These are phyloP conservation scores for Ophion slaviceki DNA, from an alignment of 2,888 invertebrate species.

Conservation along the genomic window DNA sequence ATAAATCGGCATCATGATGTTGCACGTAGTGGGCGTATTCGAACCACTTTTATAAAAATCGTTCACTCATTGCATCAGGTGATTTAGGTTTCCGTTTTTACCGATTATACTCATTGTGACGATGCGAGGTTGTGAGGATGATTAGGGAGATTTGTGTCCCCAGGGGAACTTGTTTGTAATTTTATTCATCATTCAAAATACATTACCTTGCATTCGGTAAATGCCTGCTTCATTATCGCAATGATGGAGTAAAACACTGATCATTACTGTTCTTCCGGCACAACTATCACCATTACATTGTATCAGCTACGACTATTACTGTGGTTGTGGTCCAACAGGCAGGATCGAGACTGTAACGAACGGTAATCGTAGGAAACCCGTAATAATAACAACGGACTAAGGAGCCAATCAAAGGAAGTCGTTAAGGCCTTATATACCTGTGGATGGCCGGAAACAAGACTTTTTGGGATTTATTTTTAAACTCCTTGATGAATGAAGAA, in stretches of 20 bases:
- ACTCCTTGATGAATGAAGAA: too few relatives aligned
- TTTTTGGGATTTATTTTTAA: too few relatives aligned
- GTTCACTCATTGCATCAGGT: neutral
- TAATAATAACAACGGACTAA: constrained; percentile 69
- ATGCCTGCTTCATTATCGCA: neutral
- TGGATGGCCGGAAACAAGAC: too few relatives aligned
- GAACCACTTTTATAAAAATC: neutral
- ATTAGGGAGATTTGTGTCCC: neutral
- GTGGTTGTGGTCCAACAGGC: constrained; percentile 65
- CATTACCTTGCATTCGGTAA: neutral
- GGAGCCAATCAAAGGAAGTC: neutral
- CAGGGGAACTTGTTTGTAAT: neutral
- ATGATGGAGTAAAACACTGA: neutral
- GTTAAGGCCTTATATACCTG: neutral
- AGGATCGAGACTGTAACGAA: constrained; percentile 74
- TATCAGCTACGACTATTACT: constrained; percentile 57
- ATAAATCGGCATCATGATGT: too few relatives aligned
- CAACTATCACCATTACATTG: constrained; percentile 26
- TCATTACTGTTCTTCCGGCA: constrained; percentile 13
- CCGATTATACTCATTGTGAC: neutral
- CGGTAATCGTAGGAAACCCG: constrained; percentile 72
- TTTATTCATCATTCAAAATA: neutral
- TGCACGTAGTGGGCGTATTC: too few relatives aligned
- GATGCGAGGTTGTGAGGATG: neutral
- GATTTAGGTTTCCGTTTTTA: neutral